Base-by-base conservation (phyloP, 2,797 vertebrate species). In the Halcyon badia region DNA sequence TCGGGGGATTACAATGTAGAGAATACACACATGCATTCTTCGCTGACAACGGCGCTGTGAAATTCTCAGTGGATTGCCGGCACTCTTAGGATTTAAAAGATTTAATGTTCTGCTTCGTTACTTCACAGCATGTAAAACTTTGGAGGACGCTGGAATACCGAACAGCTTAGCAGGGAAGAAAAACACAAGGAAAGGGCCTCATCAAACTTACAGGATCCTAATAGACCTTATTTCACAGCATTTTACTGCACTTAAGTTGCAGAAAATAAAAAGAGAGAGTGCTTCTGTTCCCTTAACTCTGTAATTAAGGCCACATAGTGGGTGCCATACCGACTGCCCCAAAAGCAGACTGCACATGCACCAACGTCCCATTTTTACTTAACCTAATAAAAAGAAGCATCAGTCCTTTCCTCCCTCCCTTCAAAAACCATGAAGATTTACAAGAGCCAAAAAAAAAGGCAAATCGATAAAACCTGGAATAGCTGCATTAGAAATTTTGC, bases 71-170 rank as follows among this genome's bases (percentile, higher is more conserved):
- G 84, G 60, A 84, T 35, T 83, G 87, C 78, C 9, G 26, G 78
- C 60, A 49, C 70, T 84, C 76, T 46, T 37, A 3, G 58, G 90
- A 85, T 93, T 95, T 93, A 96, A 92, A 86, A 97, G 92, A 94
- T 71, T 64, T 78, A 90, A 95, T 79, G 87, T 92, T 96, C 89
- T 87, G 73, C 80, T 93, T 95, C 70, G 35, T 94, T 96, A 76
- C 78, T 96, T 94, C 88, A 89, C 87, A 89, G 94, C 28, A 35
- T 88, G 93, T 33, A 46, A 37, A 96, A 97, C 76, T 90, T 86
- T 56, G 61, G 69, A 89, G 66, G 73, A 90, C 2, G 30, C 31
- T 72, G 66, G 60, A 94, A 93, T 77, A 92, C 42, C 5, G 9
- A 95, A 68, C 31, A 81, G 88, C 79, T 87, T 93, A 83, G 61